Percentiles rank a stretch among this genome's conserved stretches.
phyloP scores from a whole-genome alignment of 1,140 invertebrate genomes.

The Dolichoris vasculosae region DNA sequence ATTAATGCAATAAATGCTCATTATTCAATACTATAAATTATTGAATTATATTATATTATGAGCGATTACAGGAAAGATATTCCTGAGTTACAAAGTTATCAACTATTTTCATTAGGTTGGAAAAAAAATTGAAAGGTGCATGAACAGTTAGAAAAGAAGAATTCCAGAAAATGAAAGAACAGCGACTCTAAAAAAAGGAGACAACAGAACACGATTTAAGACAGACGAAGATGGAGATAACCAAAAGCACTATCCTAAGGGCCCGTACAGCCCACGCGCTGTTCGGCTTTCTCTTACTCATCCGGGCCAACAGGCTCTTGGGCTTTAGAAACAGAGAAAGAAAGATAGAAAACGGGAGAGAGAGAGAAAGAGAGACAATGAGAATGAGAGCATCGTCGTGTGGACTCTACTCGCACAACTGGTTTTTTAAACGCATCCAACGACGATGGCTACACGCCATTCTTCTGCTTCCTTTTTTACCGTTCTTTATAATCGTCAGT shows the following conservation, averaged over 20 bases:
- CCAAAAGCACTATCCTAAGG: constrained; percentile 56
- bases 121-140: constrained; percentile 30
- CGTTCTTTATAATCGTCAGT: constrained; percentile 74
- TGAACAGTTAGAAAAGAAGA: constrained; percentile 36
- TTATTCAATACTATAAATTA: background rate
- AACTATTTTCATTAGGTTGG: constrained; percentile 14
- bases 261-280: constrained; percentile 72
- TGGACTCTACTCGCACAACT: constrained; percentile 71
- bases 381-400: constrained; percentile 58
- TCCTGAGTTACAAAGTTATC: constrained; percentile 9
- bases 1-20: background rate
- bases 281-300: constrained; percentile 58
- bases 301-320: constrained; percentile 42
- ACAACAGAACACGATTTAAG: background rate
- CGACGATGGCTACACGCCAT: constrained; percentile 71
- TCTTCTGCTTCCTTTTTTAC: constrained; percentile 72
- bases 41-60: background rate
- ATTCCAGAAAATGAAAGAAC: constrained; percentile 39
- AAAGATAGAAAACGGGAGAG: constrained; percentile 41
- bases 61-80: constrained; percentile 16
- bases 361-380: constrained; percentile 6
- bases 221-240: constrained; percentile 45
- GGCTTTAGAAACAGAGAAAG: constrained; percentile 22
- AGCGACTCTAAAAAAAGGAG: background rate
- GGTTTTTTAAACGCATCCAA: constrained; percentile 74